Base-by-base conservation (phyloP, 1,140 invertebrate species). In the Pseudomyrmex concolor region DNA sequence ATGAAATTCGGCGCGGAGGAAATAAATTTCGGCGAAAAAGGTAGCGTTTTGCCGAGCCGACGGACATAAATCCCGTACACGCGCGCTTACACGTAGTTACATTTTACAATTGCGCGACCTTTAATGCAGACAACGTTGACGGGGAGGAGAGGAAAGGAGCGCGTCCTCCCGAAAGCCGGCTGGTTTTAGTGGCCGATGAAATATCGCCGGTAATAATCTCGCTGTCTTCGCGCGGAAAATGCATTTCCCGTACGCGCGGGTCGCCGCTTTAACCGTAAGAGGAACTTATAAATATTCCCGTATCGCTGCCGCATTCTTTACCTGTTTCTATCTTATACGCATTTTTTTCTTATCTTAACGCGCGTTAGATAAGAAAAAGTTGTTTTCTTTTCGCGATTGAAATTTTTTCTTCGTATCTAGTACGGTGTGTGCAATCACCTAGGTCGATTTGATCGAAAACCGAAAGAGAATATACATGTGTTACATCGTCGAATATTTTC, bases 191-290 rank as follows among this genome's bases (percentile, higher is more conserved):
- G 76, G 51, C 60, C 83, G 67, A 84, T 84, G 83, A 84, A 84
- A 84, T 84, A 84, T 82, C 67, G 54, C 12, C 51, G 50, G 76
- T 81, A 81, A 84, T 84, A 84, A 84, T 84, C 83, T 71, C 59
- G 76, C 76, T 71, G 83, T 72, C 59, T 72, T 81, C 76, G 76
- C 59, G 77, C 83, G 83, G 77, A 81, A 84, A 81, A 84, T 81
- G 59, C 83, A 71, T 83, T 77, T 45, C 70, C 48, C 54, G 48
- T 15, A 63, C 51, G 74, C 64, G 19, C 63, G 74, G 25, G n/a
- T 54, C 48, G 74, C 34, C 51, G 15, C 2, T 19, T 81, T 43
- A 81, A 64, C 66, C 57, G 17, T 51, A 51, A 51, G 55, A 81
- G 60, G 43, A 59, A 19, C 77, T 81, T 84, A 72, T 84, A 72